Percentiles rank a stretch among this genome's conserved stretches.
Evolutionary conservation across 2,888 invertebrate species (phyloP).

Genomic region (Flexamia atlantica): DNA sequence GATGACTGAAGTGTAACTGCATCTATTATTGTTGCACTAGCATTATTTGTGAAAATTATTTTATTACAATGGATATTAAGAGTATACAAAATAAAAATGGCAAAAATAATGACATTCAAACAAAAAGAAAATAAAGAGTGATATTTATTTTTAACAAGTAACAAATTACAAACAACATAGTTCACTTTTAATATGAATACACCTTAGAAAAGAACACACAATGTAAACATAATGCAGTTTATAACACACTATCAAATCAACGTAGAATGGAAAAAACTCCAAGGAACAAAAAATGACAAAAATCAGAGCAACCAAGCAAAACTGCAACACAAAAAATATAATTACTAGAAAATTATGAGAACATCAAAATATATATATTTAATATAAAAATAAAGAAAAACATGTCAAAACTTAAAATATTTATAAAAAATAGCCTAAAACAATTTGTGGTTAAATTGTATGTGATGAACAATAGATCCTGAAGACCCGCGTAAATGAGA

Average conservation of each 20-base stretch:
- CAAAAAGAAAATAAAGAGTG: neutral
- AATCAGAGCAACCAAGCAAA: constrained; percentile 57
- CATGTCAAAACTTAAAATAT: neutral
- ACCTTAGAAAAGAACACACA: constrained; percentile 33
- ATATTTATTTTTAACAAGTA: constrained; percentile 4
- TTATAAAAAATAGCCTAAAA: neutral
- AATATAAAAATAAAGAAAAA: neutral
- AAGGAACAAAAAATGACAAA: constrained; percentile 49
- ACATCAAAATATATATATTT: neutral
- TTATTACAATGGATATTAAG: too few species aligned
- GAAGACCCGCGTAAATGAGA: too few species aligned
- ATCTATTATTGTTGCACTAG: too few species aligned
- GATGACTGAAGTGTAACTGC: too few species aligned
- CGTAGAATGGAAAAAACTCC: constrained; percentile 42
- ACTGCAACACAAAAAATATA: constrained; percentile 55
- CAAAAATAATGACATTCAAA: constrained; percentile 16
- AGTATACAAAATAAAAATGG: neutral
- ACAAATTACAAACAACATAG: neutral
- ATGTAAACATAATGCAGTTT: constrained; percentile 42
- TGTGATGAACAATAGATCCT: neutral
- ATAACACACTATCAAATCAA: neutral
- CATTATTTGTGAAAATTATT: too few species aligned
- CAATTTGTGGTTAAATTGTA: neutral
- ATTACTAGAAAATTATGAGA: neutral
- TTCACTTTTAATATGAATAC: constrained; percentile 33